Conservation (phyloP, 2,113 vertebrate genomes). For the Dasypus novemcinctus region DNA sequence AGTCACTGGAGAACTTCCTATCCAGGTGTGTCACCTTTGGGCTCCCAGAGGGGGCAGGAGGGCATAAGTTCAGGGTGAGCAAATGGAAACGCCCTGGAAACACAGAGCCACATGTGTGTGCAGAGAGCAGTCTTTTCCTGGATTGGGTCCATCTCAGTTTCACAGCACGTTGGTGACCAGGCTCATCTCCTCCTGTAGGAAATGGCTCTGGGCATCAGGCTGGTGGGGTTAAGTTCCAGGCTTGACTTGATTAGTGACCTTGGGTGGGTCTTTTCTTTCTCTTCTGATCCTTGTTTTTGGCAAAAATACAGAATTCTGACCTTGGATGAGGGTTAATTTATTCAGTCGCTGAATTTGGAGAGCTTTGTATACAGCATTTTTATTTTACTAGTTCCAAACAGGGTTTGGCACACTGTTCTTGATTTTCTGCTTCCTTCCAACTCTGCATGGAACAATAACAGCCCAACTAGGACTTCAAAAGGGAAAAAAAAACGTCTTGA, state of each 20-base stretch:
- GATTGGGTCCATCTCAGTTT: neutral
- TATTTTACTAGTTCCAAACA: constrained; percentile 22
- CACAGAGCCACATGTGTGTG: neutral
- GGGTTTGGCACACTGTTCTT: constrained; percentile 21
- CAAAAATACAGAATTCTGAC: neutral
- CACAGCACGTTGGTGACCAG: neutral
- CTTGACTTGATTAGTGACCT: neutral
- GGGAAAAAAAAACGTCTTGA: neutral
- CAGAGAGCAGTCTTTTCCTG: neutral
- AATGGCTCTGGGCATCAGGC: neutral
- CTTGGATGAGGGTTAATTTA: neutral
- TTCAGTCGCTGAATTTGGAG: neutral
- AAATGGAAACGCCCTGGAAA: neutral
- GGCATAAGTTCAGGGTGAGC: neutral
- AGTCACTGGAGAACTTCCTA: constrained; percentile 96
- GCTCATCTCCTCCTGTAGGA: neutral
- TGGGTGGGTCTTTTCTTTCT: neutral
- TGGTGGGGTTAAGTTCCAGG: neutral
- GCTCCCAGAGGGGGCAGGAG: neutral
- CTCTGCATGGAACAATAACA: neutral
- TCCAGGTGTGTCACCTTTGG: constrained; percentile 87
- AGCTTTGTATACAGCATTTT: neutral
- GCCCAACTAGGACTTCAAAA: neutral
- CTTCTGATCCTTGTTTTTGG: neutral
- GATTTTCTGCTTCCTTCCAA: constrained; percentile 31